Percentiles rank a stretch among this genome's conserved stretches.
Conservation (phyloP, 2,888 invertebrate species). For the Pseudeuparius sepicola region DNA sequence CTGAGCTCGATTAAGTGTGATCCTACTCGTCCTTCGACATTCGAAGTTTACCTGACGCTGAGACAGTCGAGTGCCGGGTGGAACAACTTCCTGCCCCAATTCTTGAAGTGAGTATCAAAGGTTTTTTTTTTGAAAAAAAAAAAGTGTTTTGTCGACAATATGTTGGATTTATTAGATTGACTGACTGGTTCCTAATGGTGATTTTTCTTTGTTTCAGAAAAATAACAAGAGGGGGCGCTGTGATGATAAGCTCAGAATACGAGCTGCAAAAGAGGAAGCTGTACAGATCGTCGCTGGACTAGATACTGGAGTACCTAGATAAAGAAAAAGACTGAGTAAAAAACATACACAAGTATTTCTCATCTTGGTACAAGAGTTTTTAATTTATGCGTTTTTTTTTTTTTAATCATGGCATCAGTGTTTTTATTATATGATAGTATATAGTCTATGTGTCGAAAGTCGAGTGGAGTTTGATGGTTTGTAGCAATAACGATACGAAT, state of each 20-base stretch:
- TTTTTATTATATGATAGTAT: no score
- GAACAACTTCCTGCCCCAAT: conserved; percentile 77
- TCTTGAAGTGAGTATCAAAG: conserved; percentile 81
- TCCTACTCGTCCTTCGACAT: conserved; percentile 75
- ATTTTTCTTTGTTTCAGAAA: conserved; percentile 51
- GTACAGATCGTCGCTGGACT: conserved; percentile 50
- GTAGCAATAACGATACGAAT: no score
- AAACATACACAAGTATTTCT: no score
- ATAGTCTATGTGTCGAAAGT: no score
- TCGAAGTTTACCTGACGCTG: conserved; percentile 77
- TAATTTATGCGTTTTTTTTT: no score
- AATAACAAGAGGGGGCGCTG: conserved; percentile 71
- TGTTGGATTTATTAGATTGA: no score
- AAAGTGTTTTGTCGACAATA: no score
- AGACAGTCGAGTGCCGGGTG: conserved; percentile 76
- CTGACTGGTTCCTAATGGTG: no score
- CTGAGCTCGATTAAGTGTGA: conserved; percentile 76
- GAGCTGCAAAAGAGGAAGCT: conserved; percentile 81
- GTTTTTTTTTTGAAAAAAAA: conserved; percentile 6
- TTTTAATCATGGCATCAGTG: no score
- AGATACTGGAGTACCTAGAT: conserved; percentile 13
- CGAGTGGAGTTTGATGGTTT: no score
- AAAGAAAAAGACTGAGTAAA: conserved; percentile 2
- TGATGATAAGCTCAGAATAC: conserved; percentile 80
- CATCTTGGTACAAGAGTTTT: no score